Evolutionary conservation across 2,113 vertebrate species (phyloP), one percentile per base, ranked within the genome.

Genomic region (Ceyx melanurus): DNA sequence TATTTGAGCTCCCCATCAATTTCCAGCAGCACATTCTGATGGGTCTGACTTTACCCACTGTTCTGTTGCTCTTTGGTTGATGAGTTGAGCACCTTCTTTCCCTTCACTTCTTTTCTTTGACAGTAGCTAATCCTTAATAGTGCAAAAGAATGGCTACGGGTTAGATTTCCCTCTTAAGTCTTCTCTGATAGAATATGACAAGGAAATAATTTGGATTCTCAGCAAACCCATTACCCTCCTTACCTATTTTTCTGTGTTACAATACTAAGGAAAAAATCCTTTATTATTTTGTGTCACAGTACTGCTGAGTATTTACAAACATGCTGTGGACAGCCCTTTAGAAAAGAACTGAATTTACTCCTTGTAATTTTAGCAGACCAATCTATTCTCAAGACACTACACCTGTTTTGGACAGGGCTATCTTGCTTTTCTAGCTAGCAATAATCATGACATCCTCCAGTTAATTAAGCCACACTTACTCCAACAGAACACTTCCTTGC

Each of bases 1-100:
- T 66, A 82, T 80, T 76, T 91, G 78, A 92, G 72, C 64, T 88
- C 46, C 58, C 35, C 56, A 91, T 93, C 66, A 90, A 90, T 96
- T 93, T 94, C 45, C 75, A 83, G 65, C 19, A 13, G 4, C 92
- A 83, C 43, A 67, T 91, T 86, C 85, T 74, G 79, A 23, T 77
- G 25, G 29, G 35, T 93, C 48, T 67, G 60, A 33, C 82, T 91
- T 87, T 43, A 85, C 42, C 46, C 61, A 40, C 15, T 86, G 21
- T 48, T 87, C 46, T 70, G 31, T 15, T 91, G 74, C 78, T 91
- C 88, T 90, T 93, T 43, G 20, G 74, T 57, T 91, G 60, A 86
- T 78, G 57, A 82, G 33, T 93, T 86, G 53, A 93, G 60, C 76
- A 61, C 56, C 31, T 74, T 23, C 48, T 90, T 88, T 90, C 64